Conservation (phyloP, 2,888 invertebrate species). For the Apomyelois bistriatella region DNA sequence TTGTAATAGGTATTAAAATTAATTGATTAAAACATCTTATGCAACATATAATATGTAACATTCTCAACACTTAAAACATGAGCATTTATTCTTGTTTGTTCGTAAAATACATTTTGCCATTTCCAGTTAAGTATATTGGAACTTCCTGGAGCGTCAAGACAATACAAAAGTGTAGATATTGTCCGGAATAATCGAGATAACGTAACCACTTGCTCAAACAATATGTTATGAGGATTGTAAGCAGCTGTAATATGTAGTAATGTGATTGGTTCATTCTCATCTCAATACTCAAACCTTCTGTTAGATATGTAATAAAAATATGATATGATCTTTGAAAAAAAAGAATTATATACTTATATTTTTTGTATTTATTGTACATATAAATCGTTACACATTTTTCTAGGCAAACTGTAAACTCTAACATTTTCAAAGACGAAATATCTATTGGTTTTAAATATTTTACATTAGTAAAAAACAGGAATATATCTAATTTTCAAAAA, state of each 20-base stretch:
- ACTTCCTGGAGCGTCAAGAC: neutral
- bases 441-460: neutral
- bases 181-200: neutral
- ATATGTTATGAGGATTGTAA: constrained; percentile 14
- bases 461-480: no score
- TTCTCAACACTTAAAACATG: no score
- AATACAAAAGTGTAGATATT: neutral
- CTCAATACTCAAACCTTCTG: neutral
- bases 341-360: no score
- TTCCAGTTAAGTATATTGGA: neutral
- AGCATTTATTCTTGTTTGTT: no score
- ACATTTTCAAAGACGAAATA: neutral
- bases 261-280: neutral
- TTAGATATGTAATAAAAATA: no score
- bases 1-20: no score
- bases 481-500: no score
- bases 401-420: neutral
- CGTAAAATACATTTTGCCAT: no score
- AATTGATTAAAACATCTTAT: no score
- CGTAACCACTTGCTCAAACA: constrained; percentile 14
- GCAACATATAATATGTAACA: no score
- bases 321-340: no score
- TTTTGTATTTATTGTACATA: no score
- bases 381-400: neutral
- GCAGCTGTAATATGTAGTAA: neutral